A percentile compares a stretch with the other conserved stretches of the same genome.
Evolutionary conservation across 1,140 invertebrate genomes (phyloP).

Genomic region (Aplysia californica): DNA sequence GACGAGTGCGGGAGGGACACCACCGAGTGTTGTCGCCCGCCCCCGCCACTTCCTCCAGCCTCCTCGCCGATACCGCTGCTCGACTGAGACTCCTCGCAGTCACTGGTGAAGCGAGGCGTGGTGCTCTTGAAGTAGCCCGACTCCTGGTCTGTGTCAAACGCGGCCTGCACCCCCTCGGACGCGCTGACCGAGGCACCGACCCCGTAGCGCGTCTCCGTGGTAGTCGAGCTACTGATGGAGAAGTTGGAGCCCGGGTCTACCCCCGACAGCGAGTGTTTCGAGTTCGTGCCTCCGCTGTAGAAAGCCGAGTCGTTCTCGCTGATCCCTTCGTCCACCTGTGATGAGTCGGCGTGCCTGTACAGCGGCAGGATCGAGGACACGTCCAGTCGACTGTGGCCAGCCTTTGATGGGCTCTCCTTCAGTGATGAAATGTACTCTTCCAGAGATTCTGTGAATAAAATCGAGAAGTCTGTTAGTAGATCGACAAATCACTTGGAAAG

Average conservation of each 20-base stretch:
- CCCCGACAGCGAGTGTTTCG: slow-evolving; percentile 20
- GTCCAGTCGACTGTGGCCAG: too few relatives aligned
- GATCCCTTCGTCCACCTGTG: slow-evolving; percentile 46
- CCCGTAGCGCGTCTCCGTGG: slow-evolving; percentile 8
- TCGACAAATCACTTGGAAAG: not conserved
- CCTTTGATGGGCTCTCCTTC: slow-evolving; percentile 16
- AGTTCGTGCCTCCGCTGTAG: slow-evolving; percentile 26
- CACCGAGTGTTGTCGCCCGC: not conserved
- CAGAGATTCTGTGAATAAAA: slow-evolving; percentile 35
- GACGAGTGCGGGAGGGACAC: slow-evolving; percentile 8
- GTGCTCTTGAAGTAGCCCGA: not conserved
- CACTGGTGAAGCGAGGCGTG: slow-evolving; percentile 7
- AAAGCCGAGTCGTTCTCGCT: slow-evolving; percentile 46
- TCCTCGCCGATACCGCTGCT: slow-evolving; percentile 12
- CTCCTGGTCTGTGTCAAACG: not conserved
- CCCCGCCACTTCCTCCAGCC: not conserved
- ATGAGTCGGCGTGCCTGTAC: slow-evolving; percentile 30
- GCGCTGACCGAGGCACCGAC: not conserved
- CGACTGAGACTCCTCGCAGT: slow-evolving; percentile 16
- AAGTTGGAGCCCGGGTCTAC: slow-evolving; percentile 17
- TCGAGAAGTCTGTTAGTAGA: not conserved
- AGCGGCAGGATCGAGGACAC: slow-evolving; percentile 7
- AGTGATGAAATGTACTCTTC: slow-evolving; percentile 36
- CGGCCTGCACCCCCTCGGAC: not conserved
- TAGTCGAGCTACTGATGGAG: slow-evolving; percentile 12